These are phyloP conservation scores for Trichechus manatus DNA, from an alignment of 2,113 vertebrate species.

Conservation along the genomic window DNA sequence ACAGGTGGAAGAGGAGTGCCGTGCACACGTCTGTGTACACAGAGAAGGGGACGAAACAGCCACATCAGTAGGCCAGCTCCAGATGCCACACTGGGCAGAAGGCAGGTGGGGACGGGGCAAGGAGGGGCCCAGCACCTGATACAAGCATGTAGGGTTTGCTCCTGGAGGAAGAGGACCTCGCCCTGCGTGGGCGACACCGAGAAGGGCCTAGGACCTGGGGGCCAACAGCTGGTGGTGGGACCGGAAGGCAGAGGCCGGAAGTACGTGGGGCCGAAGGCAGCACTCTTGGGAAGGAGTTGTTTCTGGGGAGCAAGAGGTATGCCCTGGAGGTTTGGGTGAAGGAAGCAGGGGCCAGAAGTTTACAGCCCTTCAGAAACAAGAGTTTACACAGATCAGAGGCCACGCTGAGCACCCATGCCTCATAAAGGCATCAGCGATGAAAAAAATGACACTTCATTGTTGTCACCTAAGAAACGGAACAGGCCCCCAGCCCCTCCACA, in stretches of 20 bases:
- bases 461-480: neutral
- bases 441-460: too few relatives aligned
- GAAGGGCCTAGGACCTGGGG: too few relatives aligned
- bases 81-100: neutral
- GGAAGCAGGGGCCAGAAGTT: neutral
- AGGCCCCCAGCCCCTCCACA: neutral
- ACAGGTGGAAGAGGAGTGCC: fast-evolving
- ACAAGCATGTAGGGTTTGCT: neutral
- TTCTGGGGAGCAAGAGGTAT: neutral
- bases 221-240: neutral
- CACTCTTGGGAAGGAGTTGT: too few relatives aligned
- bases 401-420: neutral
- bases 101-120: neutral
- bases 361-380: neutral
- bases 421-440: neutral
- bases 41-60: neutral
- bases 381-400: neutral
- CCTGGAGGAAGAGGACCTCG: too few relatives aligned
- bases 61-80: neutral
- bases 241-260: neutral
- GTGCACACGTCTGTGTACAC: too few relatives aligned
- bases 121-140: neutral
- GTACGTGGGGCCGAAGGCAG: fast-evolving
- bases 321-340: neutral
- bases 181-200: too few relatives aligned